Base-by-base conservation (phyloP, 2,113 vertebrate species). In the Calypte anna region DNA sequence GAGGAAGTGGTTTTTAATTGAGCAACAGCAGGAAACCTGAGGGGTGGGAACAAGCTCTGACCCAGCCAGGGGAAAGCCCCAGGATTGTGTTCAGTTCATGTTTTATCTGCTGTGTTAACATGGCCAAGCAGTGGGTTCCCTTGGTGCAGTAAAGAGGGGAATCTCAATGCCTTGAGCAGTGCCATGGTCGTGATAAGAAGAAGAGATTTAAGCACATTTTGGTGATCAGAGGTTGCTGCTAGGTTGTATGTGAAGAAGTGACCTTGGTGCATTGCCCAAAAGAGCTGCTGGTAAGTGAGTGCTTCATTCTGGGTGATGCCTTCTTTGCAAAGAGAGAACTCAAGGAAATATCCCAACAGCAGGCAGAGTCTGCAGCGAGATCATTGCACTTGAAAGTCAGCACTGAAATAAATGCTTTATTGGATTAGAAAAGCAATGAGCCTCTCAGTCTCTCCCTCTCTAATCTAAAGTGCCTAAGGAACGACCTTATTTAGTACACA, bases 291-390 rank as follows among this genome's bases (percentile, higher is more conserved):
- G 57, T 9, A 6, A 75, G 21, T 2, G 2, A 31, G 25, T 48
- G 43, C 22, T 81, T 91, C 64, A 8, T 72, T 64, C 62, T 91
- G 88, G 69, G 0, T 82, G 83, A 61, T 76, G 90, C 82, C 76
- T 91, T 44, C 61, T 88, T 70, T 22, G 44, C 90, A 93, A 91
- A 93, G 95, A 88, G 78, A 92, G 76, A 93, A 46, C 90, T 91
- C 38, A 7, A 51, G 50, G 21, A 44, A 70, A 43, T 30, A 30
- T 25, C n/a, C 3, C 0, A 53, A 51, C 58, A 82, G 36, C 31
- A 27, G 66, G 72, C 78, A 73, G 74, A 78, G 68, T 63, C 82
- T 67, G 53, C 9, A 81, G 85, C 69, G 23, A 68, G 57, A 25
- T 88, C 68, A 90, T 46, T 64, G 63, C 40, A 23, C 82, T 90